phyloP scores from a whole-genome alignment of 2,113 vertebrate species.

The Nothocercus nigrocapillus region DNA sequence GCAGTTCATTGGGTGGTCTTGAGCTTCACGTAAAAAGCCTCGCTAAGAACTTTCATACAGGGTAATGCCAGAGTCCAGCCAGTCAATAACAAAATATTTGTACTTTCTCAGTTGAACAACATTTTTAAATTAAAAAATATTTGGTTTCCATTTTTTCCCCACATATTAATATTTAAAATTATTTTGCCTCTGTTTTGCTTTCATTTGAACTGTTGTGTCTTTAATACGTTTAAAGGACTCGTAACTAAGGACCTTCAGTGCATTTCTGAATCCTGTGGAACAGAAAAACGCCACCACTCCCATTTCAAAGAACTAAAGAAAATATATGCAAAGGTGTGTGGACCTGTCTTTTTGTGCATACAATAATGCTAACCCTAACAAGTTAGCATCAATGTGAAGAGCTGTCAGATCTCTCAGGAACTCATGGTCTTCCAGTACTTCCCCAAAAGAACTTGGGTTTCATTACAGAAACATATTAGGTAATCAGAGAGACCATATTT shows the following conservation, averaged over 20 bases:
- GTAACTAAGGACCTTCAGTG: not conserved
- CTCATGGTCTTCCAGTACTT: not conserved
- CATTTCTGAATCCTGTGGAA: not conserved
- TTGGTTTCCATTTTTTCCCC: not conserved
- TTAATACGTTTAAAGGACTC: not conserved
- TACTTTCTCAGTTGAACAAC: not conserved
- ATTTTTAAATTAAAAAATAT: not conserved
- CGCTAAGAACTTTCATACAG: not conserved
- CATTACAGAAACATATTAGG: not conserved
- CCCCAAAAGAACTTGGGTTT: not conserved
- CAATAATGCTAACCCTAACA: not conserved
- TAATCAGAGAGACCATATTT: not conserved
- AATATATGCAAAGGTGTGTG: not conserved
- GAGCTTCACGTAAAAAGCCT: not conserved
- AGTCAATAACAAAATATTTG: not conserved
- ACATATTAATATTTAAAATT: not conserved
- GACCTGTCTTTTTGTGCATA: accelerated
- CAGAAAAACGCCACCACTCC: not conserved
- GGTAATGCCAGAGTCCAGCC: not conserved
- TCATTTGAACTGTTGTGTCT: not conserved
- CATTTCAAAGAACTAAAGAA: not conserved
- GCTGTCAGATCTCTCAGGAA: not conserved
- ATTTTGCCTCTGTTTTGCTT: not conserved
- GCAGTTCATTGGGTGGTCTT: slow-evolving; percentile 12
- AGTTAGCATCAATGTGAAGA: not conserved